Evolutionary conservation across 2,888 invertebrate genomes (phyloP).

Genomic region (Andrena dorsata): DNA sequence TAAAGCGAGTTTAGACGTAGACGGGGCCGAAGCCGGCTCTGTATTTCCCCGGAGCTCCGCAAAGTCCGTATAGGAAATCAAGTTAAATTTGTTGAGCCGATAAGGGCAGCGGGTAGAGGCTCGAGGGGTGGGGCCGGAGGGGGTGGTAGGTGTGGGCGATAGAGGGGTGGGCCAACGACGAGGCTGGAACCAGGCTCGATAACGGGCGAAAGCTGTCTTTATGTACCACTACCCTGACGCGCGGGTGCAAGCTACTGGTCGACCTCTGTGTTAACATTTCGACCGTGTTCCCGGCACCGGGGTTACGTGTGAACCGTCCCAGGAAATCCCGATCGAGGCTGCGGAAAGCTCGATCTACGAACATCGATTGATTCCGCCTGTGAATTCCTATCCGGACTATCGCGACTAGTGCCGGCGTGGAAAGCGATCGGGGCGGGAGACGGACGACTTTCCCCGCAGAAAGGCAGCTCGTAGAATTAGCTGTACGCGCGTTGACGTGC

Average conservation of each 20-base stretch:
- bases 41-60: conserved; percentile 81
- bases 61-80: conserved; percentile 82
- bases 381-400: conserved; percentile 44
- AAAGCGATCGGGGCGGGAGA: conserved; percentile 56
- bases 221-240: conserved; percentile 54
- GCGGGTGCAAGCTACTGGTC: conserved; percentile 31
- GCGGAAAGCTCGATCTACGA: conserved; percentile 63
- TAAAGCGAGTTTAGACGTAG: conserved; percentile 80
- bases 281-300: conserved; percentile 2
- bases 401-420: conserved; percentile 25
- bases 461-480: conserved; percentile 58
- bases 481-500: conserved; percentile 51
- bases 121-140: conserved; percentile 5
- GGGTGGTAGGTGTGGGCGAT: conserved; percentile 31
- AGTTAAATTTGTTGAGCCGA: conserved; percentile 83
- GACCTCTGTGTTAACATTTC: conserved; percentile 53
- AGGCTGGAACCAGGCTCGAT: conserved; percentile 68
- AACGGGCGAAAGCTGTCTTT: conserved; percentile 74
- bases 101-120: conserved; percentile 74
- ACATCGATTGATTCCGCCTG: conserved; percentile 59
- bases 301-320: conserved; percentile 63
- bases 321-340: conserved; percentile 60
- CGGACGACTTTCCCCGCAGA: conserved; percentile 55
- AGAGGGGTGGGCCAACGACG: conserved; percentile 41
- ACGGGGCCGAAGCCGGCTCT: conserved; percentile 73